Conservation (phyloP, 2,113 vertebrate genomes). For the Neofelis nebulosa region DNA sequence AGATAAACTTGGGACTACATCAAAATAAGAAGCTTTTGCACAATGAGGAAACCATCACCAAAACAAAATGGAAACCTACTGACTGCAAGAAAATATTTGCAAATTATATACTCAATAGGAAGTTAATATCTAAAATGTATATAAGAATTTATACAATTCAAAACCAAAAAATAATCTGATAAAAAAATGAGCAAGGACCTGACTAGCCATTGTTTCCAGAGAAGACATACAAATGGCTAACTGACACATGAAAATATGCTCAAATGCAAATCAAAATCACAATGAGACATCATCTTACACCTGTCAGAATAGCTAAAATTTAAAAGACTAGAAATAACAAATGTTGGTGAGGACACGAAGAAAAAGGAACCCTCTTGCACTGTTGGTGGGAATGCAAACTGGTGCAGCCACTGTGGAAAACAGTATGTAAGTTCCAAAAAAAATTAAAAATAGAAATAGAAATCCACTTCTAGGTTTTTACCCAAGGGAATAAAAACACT, state of each 20-base stretch:
- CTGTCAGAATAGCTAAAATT: background rate
- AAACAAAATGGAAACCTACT: background rate
- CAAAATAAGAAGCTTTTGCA: background rate
- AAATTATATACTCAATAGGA: background rate
- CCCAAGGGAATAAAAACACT: background rate
- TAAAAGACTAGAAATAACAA: background rate
- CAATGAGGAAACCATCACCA: background rate
- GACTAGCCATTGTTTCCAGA: background rate
- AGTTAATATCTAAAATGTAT: background rate
- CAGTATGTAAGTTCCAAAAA: background rate
- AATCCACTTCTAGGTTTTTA: background rate
- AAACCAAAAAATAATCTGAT: background rate
- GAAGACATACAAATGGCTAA: background rate
- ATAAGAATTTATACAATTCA: background rate
- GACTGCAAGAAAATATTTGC: background rate
- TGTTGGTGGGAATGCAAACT: background rate
- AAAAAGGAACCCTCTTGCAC: background rate
- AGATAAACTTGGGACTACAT: background rate
- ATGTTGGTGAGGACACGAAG: background rate
- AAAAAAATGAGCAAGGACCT: background rate
- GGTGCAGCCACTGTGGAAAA: background rate
- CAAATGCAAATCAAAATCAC: background rate
- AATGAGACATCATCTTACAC: background rate
- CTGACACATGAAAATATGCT: background rate
- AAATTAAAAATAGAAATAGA: background rate